A percentile compares a stretch with the other conserved stretches of the same genome.
Conservation (phyloP, 1,140 invertebrate species). For the Gonatopus flavifemur region DNA sequence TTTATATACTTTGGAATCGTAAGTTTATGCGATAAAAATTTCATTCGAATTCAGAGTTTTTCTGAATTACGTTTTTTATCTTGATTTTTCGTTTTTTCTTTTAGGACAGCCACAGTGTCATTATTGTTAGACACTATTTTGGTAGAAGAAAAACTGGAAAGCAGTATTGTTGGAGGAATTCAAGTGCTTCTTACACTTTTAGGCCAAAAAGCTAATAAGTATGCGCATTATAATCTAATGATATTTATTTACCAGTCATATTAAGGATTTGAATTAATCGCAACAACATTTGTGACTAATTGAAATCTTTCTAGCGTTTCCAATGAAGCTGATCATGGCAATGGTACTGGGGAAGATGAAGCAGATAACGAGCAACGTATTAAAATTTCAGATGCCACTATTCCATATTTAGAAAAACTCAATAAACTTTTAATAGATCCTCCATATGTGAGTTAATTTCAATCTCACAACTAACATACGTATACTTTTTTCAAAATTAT, state of each 20-base stretch:
- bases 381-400: conserved; percentile 62
- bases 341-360: conserved; percentile 31
- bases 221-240: conserved; percentile 20
- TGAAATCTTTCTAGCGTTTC: conserved; percentile 6
- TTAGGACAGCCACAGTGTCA: conserved; percentile 66
- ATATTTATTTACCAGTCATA: not conserved
- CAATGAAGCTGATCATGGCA: conserved; percentile 23
- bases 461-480: conserved; percentile 4
- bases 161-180: conserved; percentile 77
- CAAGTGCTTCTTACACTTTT: conserved; percentile 75
- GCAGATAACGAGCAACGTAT: conserved; percentile 40
- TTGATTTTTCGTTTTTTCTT: conserved; percentile 38
- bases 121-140: conserved; percentile 74
- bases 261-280: too few species aligned
- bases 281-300: too few species aligned
- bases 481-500: conserved; percentile 1
- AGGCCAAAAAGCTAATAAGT: conserved; percentile 59
- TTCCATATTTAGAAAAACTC: conserved; percentile 71
- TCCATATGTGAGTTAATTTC: conserved; percentile 68
- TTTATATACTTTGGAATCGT: conserved; percentile 72
- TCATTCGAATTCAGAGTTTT: too few species aligned
- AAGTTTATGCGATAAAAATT: conserved; percentile 57
- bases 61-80: too few species aligned
- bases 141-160: conserved; percentile 68
- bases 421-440: conserved; percentile 72